These are phyloP conservation scores for Chromoteleia sp. DNA, from an alignment of 2,888 invertebrate species.

Conservation along the genomic window DNA sequence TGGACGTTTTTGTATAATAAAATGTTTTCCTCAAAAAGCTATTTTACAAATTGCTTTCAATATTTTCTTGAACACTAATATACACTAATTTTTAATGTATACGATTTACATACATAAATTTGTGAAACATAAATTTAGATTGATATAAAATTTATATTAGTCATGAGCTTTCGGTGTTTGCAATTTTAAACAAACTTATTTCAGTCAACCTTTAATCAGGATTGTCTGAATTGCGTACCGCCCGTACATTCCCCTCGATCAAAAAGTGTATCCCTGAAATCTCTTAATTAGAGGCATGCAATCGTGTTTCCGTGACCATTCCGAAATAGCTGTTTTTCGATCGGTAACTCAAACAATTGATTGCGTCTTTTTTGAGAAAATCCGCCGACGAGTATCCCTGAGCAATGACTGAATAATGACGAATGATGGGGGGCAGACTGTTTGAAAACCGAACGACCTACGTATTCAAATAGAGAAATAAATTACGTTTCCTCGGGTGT, in stretches of 20 bases:
- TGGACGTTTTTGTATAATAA: no score
- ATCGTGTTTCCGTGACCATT: not conserved
- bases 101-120: no score
- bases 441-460: constrained; percentile 31
- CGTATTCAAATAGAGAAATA: constrained; percentile 44
- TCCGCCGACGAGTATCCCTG: constrained; percentile 10
- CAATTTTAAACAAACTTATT: no score
- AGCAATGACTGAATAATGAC: constrained; percentile 37
- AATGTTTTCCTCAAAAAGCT: no score
- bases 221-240: no score
- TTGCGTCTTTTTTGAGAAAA: constrained; percentile 8
- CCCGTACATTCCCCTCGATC: not conserved
- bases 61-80: no score
- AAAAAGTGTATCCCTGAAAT: not conserved
- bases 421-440: constrained; percentile 29
- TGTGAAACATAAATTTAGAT: no score
- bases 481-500: constrained; percentile 49
- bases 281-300: not conserved
- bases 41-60: no score
- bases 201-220: no score
- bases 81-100: no score
- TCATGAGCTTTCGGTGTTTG: no score
- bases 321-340: not conserved
- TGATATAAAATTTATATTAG: no score
- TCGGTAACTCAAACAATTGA: not conserved